A percentile compares a stretch with the other conserved stretches of the same genome.
phyloP scores from a whole-genome alignment of 2,113 vertebrate genomes.

The Pollachius pollachius region DNA sequence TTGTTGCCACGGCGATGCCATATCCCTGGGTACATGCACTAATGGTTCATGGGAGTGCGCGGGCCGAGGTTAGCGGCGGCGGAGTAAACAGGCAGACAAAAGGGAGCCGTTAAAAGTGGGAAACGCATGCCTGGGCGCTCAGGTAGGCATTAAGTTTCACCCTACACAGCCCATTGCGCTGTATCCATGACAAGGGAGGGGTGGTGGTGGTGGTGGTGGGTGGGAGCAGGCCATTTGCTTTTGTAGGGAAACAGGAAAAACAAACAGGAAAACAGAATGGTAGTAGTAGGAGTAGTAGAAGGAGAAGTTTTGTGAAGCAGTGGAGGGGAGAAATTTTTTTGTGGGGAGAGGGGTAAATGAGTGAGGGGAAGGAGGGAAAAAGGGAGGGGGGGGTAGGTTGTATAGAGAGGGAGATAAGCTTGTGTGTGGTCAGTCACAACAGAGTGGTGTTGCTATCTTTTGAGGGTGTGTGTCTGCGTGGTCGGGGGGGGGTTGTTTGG shows the following conservation, averaged over 20 bases:
- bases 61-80: constrained; percentile 49
- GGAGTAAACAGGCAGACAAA: constrained; percentile 75
- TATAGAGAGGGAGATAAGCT: constrained; percentile 46
- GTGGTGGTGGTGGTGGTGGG: too few species aligned
- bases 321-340: not conserved
- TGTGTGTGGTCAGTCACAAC: constrained; percentile 71
- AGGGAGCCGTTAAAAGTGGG: constrained; percentile 65
- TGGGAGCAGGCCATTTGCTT: constrained; percentile 61
- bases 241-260: constrained; percentile 66
- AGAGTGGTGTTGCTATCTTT: constrained; percentile 61
- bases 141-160: constrained; percentile 72
- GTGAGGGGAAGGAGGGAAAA: not conserved
- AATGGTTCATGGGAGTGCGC: constrained; percentile 67
- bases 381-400: constrained; percentile 28
- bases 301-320: constrained; percentile 9
- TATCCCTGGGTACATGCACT: constrained; percentile 69
- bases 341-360: not conserved
- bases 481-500: not conserved
- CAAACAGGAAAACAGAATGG: constrained; percentile 51
- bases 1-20: constrained; percentile 70
- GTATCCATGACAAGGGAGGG: constrained; percentile 40
- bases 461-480: constrained; percentile 63
- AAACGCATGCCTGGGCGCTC: constrained; percentile 65
- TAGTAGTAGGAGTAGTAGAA: constrained; percentile 36
- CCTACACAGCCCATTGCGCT: constrained; percentile 42